Evolutionary conservation across 1,140 invertebrate genomes (phyloP).

Genomic region (Pseudomyrmex dendroicus): DNA sequence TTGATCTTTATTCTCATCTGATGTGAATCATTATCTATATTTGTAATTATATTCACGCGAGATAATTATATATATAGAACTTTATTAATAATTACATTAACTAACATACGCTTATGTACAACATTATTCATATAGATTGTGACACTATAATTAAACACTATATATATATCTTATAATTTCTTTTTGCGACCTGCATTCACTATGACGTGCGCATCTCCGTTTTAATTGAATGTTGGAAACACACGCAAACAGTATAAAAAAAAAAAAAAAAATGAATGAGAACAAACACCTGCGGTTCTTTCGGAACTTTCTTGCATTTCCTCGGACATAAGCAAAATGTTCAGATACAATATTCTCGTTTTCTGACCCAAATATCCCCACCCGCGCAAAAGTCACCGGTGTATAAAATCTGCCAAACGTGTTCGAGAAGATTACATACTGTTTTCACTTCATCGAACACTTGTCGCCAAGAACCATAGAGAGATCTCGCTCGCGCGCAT

Average conservation of each 20-base stretch:
- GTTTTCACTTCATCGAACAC: constrained; percentile 3
- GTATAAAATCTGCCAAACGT: constrained; percentile 63
- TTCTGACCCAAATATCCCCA: constrained; percentile 68
- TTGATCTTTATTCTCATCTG: not conserved
- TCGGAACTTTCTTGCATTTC: constrained; percentile 27
- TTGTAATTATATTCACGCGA: not conserved
- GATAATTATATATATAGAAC: not conserved
- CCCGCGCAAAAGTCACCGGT: constrained; percentile 51
- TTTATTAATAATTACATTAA: not conserved
- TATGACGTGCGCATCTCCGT: not conserved
- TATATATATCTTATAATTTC: no score
- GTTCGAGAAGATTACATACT: constrained; percentile 26
- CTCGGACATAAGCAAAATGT: constrained; percentile 1
- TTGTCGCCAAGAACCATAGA: not conserved
- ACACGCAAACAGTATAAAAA: no score
- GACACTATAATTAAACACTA: no score
- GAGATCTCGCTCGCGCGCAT: not conserved
- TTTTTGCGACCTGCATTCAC: no score
- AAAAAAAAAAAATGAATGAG: constrained; percentile 21
- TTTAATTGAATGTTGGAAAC: not conserved
- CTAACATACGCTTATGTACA: no score
- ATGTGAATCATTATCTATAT: no score
- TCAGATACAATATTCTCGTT: constrained; percentile 13
- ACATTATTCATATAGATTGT: no score
- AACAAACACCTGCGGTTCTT: not conserved